A percentile compares a stretch with the other conserved stretches of the same genome.
Conservation (phyloP, 2,797 vertebrate genomes). For the Micromesistius poutassou region DNA sequence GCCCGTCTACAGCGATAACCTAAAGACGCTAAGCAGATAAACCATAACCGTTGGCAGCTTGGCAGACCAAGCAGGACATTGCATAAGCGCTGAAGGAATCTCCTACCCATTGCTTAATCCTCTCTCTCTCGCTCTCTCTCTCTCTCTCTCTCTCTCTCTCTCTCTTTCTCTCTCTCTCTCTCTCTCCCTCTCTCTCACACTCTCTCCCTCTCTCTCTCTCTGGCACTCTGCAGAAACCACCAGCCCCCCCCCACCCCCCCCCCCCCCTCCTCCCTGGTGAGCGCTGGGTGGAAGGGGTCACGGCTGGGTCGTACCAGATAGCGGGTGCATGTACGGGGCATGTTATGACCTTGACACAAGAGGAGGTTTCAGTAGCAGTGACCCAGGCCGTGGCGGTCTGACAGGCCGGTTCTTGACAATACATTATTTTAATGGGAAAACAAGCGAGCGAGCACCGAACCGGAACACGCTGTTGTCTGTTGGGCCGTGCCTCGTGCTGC, state of each 20-base stretch:
- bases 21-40: slow-evolving; percentile 14
- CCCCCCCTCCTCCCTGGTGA: background rate
- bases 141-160: slow-evolving; percentile 3
- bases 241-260: too few species aligned
- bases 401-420: too few species aligned
- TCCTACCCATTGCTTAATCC: slow-evolving; percentile 23
- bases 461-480: too few species aligned
- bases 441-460: too few species aligned
- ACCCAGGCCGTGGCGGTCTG: too few species aligned
- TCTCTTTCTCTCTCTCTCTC: background rate
- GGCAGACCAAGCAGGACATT: slow-evolving; percentile 18
- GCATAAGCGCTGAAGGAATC: slow-evolving; percentile 21
- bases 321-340: too few species aligned
- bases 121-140: slow-evolving; percentile 11
- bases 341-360: slow-evolving; percentile 15
- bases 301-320: background rate
- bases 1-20: slow-evolving; percentile 5
- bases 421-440: too few species aligned
- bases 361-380: background rate
- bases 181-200: background rate
- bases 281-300: background rate
- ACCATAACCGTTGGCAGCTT: slow-evolving; percentile 16
- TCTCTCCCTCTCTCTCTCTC: background rate
- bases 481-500: too few species aligned
- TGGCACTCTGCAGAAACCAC: background rate